phyloP scores from a whole-genome alignment of 1,140 invertebrate genomes.

The Zeugodacus cucurbitae region DNA sequence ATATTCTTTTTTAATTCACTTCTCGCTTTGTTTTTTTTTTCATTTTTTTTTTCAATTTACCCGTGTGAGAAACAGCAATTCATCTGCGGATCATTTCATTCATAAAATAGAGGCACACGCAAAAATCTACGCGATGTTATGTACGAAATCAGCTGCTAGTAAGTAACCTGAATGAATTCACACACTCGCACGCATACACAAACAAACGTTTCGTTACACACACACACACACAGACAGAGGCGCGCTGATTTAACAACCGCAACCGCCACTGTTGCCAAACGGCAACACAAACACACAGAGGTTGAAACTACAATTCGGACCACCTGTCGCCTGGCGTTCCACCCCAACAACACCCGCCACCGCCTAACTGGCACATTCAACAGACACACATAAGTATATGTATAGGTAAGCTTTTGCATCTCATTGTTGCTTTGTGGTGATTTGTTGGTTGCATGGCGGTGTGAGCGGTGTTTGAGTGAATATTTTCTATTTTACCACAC shows the following conservation, averaged over 20 bases:
- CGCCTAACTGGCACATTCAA: constrained; percentile 38
- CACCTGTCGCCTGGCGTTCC: background rate
- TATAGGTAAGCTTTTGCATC: background rate
- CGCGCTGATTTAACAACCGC: background rate
- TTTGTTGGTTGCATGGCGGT: background rate
- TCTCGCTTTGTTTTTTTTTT: too few species aligned
- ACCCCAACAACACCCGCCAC: constrained; percentile 32
- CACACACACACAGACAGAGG: background rate
- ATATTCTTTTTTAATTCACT: too few species aligned
- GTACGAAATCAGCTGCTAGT: background rate
- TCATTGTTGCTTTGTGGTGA: constrained; percentile 3
- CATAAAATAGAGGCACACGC: constrained; percentile 56
- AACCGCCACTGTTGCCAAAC: background rate
- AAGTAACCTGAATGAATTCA: constrained; percentile 17
- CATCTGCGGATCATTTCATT: constrained; percentile 65
- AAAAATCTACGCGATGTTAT: background rate
- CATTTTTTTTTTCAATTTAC: background rate
- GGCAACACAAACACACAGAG: background rate
- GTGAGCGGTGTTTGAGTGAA: constrained; percentile 49
- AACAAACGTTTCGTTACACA: background rate
- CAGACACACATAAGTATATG: background rate
- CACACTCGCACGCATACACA: background rate
- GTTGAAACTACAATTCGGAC: background rate
- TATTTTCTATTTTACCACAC: constrained; percentile 38
- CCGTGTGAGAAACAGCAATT: constrained; percentile 50